Base-by-base conservation (phyloP, 2,113 vertebrate species). In the Phaethon lepturus region DNA sequence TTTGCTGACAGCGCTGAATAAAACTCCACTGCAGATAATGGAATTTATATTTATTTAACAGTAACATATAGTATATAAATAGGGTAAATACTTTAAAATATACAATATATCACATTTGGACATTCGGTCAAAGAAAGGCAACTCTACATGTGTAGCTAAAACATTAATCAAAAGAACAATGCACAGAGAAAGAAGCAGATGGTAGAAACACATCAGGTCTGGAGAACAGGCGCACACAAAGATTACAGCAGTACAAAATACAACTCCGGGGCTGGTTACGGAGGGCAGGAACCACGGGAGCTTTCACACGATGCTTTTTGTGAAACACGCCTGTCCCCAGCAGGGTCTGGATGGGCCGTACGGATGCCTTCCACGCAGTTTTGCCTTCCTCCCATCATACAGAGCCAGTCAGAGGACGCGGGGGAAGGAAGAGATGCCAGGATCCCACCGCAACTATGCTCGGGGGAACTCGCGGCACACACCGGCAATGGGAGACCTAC, bases 21-120 rank as follows among this genome's bases (percentile, higher is more conserved):
- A 85, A 93, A 86, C 33, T n/a, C 40, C 72, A 5, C 50, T 6
- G 3, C 7, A 5, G 45, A 4, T 62, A 92, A 72, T 77, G 85
- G 90, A 95, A 95, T 89, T 95, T 95, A 92, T 92, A 94, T 98
- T 96, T 98, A 97, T 96, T 75, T 95, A 97, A 96, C 90, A 95
- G 93, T 94, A 98, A 95, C 90, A 96, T 94, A 87, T n/a, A 93
- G 87, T 97, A 97, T 96, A 97, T 93, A 97, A 97, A 98, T 95
- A 98, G 94, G 95, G 96, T 97, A 98, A 95, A 96, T 94, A 88
- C 90, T 94, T 95, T 88, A 83, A 89, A 96, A 97, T 85, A 93
- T 98, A 97, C 91, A 97, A 72, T 96, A 97, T 97, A 94, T 97
- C 96, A 97, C 95, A 97, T 97, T 95, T 35, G 58, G 86, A 98